Evolutionary conservation across 2,888 invertebrate species (phyloP).

Genomic region (Penaeus monodon): DNA sequence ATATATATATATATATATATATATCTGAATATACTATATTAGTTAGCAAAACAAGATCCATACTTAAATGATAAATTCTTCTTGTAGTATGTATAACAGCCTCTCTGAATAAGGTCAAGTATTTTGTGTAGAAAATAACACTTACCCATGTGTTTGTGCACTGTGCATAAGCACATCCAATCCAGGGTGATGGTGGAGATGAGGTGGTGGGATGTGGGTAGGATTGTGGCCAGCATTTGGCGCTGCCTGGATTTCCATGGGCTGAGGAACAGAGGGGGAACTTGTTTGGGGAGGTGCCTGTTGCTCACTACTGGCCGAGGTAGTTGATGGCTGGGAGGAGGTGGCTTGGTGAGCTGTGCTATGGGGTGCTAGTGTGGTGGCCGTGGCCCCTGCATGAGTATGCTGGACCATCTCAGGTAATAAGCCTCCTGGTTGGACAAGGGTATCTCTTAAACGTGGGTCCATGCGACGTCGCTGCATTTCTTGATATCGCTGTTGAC

Average conservation of each 20-base stretch:
- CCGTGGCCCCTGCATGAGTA: conserved; percentile 17
- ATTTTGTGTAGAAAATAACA: neutral
- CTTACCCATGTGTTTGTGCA: conserved; percentile 44
- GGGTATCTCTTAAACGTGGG: conserved; percentile 37
- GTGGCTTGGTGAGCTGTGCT: conserved; percentile 20
- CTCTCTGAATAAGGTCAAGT: no score
- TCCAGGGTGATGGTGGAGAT: conserved; percentile 40
- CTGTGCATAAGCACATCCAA: conserved; percentile 48
- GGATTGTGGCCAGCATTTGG: conserved; percentile 28
- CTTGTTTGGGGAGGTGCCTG: conserved; percentile 28
- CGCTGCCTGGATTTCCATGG: conserved; percentile 37
- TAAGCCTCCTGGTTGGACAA: conserved; percentile 19
- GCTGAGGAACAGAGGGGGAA: conserved; percentile 32
- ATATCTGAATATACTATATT: no score
- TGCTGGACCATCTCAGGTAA: conserved; percentile 19
- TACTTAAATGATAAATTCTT: no score
- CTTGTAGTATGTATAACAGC: no score
- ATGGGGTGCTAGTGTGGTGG: conserved; percentile 14
- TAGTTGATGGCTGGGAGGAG: conserved; percentile 30
- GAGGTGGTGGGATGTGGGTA: conserved; percentile 38
- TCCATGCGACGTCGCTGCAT: conserved; percentile 56
- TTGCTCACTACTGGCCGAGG: conserved; percentile 25
- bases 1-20: no score
- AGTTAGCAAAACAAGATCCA: no score
- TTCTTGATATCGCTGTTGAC: conserved; percentile 61